Conservation (phyloP, 2,797 vertebrate species). For the Sorex maritimensis region DNA sequence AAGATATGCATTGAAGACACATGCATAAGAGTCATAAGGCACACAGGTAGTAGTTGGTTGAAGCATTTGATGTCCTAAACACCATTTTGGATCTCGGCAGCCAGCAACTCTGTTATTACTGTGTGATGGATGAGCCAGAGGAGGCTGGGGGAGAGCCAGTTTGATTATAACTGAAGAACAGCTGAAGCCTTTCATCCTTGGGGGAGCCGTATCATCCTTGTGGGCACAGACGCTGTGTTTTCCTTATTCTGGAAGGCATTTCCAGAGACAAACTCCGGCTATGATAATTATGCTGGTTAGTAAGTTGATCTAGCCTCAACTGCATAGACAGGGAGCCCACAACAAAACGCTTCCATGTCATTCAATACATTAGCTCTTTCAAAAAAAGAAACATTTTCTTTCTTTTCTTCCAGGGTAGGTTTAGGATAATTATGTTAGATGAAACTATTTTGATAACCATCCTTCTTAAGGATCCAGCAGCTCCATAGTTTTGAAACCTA, state of each 20-base stretch:
- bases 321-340: slow-evolving; percentile 68
- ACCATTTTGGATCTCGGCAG: slow-evolving; percentile 75
- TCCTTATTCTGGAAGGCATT: slow-evolving; percentile 75
- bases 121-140: slow-evolving; percentile 70
- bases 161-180: slow-evolving; percentile 80
- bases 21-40: slow-evolving; percentile 75
- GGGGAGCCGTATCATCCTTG: slow-evolving; percentile 70
- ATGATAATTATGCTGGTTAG: slow-evolving; percentile 75
- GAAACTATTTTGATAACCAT: slow-evolving; percentile 82
- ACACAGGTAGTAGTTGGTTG: slow-evolving; percentile 83
- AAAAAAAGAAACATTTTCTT: slow-evolving; percentile 73
- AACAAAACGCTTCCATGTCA: slow-evolving; percentile 74
- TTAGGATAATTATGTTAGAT: slow-evolving; percentile 73
- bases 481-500: slow-evolving; percentile 76
- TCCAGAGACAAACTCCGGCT: slow-evolving; percentile 77
- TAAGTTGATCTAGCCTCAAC: slow-evolving; percentile 77
- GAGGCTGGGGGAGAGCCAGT: slow-evolving; percentile 74
- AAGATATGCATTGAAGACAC: slow-evolving; percentile 65
- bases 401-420: slow-evolving; percentile 68
- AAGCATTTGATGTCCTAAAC: slow-evolving; percentile 84
- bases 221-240: slow-evolving; percentile 71
- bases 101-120: slow-evolving; percentile 76
- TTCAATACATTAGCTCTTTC: slow-evolving; percentile 73
- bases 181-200: slow-evolving; percentile 78
- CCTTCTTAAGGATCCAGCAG: slow-evolving; percentile 80